phyloP scores from a whole-genome alignment of 2,113 vertebrate species.

The Bambusicola thoracicus region DNA sequence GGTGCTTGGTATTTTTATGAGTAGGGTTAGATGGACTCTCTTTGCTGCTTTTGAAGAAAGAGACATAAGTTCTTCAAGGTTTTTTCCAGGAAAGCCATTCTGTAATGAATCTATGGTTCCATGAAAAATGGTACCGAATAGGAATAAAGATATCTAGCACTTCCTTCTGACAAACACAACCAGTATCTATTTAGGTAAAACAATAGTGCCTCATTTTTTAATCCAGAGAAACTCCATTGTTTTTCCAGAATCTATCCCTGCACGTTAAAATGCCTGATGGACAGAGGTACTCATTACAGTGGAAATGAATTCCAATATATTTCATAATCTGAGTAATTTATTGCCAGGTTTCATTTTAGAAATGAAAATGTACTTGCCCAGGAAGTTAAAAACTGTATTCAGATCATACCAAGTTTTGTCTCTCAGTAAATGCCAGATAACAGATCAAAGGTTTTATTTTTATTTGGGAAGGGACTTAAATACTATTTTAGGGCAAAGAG shows the following conservation, averaged over 20 bases:
- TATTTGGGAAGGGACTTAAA: not conserved
- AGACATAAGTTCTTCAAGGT: not conserved
- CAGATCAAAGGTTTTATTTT: not conserved
- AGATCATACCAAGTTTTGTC: accelerated
- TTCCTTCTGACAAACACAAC: not conserved
- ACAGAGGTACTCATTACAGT: not conserved
- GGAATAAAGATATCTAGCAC: not conserved
- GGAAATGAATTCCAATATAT: not conserved
- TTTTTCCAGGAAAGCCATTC: not conserved
- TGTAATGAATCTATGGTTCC: not conserved
- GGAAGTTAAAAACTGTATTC: not conserved
- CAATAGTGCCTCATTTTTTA: not conserved
- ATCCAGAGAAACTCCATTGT: not conserved
- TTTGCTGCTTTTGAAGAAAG: not conserved
- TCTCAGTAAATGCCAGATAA: not conserved
- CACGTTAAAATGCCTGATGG: not conserved
- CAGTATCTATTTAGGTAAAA: not conserved
- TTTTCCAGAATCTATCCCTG: not conserved
- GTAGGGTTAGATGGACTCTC: not conserved
- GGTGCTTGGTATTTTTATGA: not conserved
- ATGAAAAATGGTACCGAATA: not conserved
- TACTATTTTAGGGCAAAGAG: not conserved
- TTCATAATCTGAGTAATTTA: not conserved
- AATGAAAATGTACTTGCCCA: not conserved
- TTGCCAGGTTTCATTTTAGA: not conserved